Conservation (phyloP, 1,140 invertebrate genomes). For the Mercenaria mercenaria region DNA sequence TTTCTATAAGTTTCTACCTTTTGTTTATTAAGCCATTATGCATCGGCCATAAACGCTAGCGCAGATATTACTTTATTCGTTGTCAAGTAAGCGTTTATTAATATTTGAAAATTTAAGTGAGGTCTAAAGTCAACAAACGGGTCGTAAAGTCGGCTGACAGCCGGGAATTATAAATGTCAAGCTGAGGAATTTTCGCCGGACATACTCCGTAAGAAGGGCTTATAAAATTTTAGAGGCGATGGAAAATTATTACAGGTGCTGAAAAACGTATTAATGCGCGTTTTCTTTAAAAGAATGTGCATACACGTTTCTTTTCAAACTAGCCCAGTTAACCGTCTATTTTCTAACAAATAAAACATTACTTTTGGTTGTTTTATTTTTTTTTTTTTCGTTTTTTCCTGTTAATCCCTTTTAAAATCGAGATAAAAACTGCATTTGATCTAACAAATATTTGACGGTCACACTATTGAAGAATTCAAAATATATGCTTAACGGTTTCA, state of each 20-base stretch:
- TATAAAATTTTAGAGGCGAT: neutral
- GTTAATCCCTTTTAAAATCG: too few species aligned
- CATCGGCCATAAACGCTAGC: neutral
- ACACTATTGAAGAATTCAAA: too few species aligned
- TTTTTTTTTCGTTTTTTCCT: too few species aligned
- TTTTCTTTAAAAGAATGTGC: too few species aligned
- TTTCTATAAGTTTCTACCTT: neutral
- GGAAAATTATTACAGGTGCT: neutral
- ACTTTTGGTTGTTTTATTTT: too few species aligned
- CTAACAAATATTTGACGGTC: too few species aligned
- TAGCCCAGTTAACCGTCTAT: too few species aligned
- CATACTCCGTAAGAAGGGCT: neutral
- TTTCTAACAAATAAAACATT: too few species aligned
- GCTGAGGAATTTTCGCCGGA: conserved; percentile 2
- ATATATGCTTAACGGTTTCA: too few species aligned
- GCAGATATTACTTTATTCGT: conserved; percentile 45
- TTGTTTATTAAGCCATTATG: conserved; percentile 48
- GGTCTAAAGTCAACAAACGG: conserved; percentile 28
- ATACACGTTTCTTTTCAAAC: too few species aligned
- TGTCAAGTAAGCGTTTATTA: conserved; percentile 58
- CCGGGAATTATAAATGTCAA: conserved; percentile 29
- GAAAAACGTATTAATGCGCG: too few species aligned
- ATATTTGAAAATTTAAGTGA: conserved; percentile 55
- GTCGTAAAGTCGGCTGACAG: conserved; percentile 41
- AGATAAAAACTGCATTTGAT: too few species aligned